A percentile compares a stretch with the other conserved stretches of the same genome.
Evolutionary conservation across 2,113 vertebrate species (phyloP).

Genomic region (Sebastes fasciatus): DNA sequence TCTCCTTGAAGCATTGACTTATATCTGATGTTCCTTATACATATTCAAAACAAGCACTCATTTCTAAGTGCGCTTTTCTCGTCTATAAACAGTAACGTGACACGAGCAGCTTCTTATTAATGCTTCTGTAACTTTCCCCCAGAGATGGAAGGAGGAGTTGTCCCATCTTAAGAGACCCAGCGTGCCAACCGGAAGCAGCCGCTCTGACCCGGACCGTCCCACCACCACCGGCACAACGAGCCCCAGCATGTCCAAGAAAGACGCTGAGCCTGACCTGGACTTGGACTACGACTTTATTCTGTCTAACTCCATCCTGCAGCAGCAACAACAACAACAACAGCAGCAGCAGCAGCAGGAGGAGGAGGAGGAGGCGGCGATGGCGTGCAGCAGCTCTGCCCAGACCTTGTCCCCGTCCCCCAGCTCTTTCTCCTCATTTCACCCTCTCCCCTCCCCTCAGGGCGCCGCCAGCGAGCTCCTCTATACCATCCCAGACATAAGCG

Average conservation of each 20-base stretch:
- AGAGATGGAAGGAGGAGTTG: constrained; percentile 96
- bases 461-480: constrained; percentile 78
- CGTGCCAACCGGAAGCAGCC: constrained; percentile 83
- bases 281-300: constrained; percentile 97
- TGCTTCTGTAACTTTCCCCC: constrained; percentile 65
- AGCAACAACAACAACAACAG: constrained; percentile 85
- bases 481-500: constrained; percentile 92
- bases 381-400: constrained; percentile 75
- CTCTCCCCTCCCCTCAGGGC: constrained; percentile 83
- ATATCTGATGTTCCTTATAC: background rate
- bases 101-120: constrained; percentile 29
- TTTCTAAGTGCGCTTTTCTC: background rate
- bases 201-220: constrained; percentile 76
- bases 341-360: constrained; percentile 80
- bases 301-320: constrained; percentile 91
- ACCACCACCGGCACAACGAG: constrained; percentile 67
- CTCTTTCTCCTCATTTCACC: constrained; percentile 85
- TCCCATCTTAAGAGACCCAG: constrained; percentile 89
- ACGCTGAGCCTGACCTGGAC: constrained; percentile 90
- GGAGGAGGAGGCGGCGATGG: constrained; percentile 78
- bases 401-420: constrained; percentile 82
- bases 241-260: constrained; percentile 85
- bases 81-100: background rate
- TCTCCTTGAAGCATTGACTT: constrained; percentile 1
- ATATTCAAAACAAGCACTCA: background rate